Evolutionary conservation across 2,797 vertebrate species (phyloP).

Genomic region (Alouatta caraya): DNA sequence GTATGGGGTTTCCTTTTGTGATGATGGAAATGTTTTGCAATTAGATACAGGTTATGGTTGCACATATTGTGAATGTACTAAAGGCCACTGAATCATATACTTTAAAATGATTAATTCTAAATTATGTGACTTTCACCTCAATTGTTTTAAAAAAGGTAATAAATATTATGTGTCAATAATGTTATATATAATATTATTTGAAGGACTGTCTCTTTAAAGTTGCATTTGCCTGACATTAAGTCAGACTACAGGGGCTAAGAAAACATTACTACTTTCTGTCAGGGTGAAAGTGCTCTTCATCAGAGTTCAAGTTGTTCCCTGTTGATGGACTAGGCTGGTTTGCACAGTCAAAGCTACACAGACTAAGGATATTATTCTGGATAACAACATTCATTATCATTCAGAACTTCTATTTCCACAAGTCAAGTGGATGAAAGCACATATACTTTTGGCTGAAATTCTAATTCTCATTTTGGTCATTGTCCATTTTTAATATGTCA

Average conservation of each 20-base stretch:
- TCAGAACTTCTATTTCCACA: not conserved
- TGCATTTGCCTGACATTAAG: not conserved
- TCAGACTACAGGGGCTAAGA: not conserved
- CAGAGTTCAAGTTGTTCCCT: not conserved
- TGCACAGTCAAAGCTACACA: not conserved
- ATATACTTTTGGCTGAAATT: not conserved
- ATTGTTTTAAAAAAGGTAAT: not conserved
- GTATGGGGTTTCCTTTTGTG: not conserved
- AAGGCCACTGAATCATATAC: not conserved
- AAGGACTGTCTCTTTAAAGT: not conserved
- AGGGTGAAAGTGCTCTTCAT: not conserved
- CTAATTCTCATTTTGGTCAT: not conserved
- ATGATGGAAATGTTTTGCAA: conserved; percentile 24
- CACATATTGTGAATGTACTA: not conserved
- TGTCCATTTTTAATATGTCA: not conserved
- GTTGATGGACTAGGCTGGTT: not conserved
- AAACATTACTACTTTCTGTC: not conserved
- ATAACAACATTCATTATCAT: not conserved
- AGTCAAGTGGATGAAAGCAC: not conserved
- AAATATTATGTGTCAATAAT: not conserved
- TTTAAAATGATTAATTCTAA: conserved; percentile 29
- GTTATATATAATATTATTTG: not conserved
- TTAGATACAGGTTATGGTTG: not conserved
- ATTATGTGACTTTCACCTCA: not conserved
- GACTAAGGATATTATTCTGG: not conserved